Conservation (phyloP, 2,888 invertebrate species). For the Xylophagus ater region DNA sequence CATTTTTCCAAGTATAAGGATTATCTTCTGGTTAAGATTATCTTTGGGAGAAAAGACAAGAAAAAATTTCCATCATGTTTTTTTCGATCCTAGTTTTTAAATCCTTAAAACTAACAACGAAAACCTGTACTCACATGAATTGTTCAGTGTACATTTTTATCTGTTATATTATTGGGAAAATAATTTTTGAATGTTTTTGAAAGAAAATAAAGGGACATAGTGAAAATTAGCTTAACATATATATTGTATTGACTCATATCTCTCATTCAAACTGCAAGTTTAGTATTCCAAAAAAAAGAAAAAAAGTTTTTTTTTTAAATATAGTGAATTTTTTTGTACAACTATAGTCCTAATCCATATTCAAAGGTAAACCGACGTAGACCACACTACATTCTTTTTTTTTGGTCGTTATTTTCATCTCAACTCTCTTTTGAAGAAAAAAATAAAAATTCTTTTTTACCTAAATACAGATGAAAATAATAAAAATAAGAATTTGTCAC, state of each 20-base stretch:
- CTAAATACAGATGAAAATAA: too few species aligned
- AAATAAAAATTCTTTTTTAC: not conserved
- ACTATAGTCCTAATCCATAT: constrained; percentile 9
- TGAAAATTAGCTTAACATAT: not conserved
- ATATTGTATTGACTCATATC: too few species aligned
- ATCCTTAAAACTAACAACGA: not conserved
- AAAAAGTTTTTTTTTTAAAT: constrained; percentile 1
- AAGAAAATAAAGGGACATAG: not conserved
- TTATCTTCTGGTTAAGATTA: not conserved
- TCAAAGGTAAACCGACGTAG: constrained; percentile 8
- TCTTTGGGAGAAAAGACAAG: not conserved
- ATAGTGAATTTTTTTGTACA: not conserved
- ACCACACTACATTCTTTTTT: constrained; percentile 2
- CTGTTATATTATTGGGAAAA: not conserved
- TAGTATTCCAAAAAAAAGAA: not conserved
- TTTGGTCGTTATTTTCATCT: too few species aligned
- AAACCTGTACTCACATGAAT: not conserved
- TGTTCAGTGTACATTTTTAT: not conserved
- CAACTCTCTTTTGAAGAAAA: not conserved
- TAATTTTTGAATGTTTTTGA: not conserved
- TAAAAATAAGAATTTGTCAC: constrained; percentile 8
- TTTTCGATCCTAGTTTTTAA: not conserved
- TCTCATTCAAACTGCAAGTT: too few species aligned
- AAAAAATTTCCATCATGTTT: too few species aligned
- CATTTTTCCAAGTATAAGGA: not conserved